These are phyloP conservation scores for Knipowitschia caucasica DNA, from an alignment of 2,797 vertebrate genomes.

Conservation along the genomic window DNA sequence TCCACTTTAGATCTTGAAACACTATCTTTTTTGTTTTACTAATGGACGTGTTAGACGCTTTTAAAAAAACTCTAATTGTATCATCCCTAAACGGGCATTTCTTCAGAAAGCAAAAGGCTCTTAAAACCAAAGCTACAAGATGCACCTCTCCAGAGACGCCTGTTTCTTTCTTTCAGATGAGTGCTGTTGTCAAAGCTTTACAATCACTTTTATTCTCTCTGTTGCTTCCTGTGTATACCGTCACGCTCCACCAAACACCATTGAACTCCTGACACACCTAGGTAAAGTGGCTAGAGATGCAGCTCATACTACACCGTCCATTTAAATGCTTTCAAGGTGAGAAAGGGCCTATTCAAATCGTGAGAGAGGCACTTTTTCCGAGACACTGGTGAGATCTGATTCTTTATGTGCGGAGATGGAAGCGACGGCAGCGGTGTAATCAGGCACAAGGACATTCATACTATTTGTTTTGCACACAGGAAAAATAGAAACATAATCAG, in stretches of 20 bases:
- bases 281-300: slow-evolving; percentile 45
- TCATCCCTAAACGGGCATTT: slow-evolving; percentile 10
- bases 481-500: slow-evolving; percentile 41
- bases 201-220: slow-evolving; percentile 48
- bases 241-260: slow-evolving; percentile 56
- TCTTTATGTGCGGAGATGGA: slow-evolving; percentile 30
- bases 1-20: not conserved
- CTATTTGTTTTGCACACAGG: slow-evolving; percentile 69
- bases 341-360: slow-evolving; percentile 53
- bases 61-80: slow-evolving; percentile 24
- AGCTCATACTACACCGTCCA: slow-evolving; percentile 49
- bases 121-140: slow-evolving; percentile 42
- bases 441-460: slow-evolving; percentile 68
- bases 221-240: slow-evolving; percentile 35
- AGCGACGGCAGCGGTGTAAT: slow-evolving; percentile 55
- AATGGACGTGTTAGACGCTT: not conserved
- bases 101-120: slow-evolving; percentile 32
- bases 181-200: slow-evolving; percentile 54
- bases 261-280: slow-evolving; percentile 61
- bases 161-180: slow-evolving; percentile 23
- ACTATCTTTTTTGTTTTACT: not conserved
- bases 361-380: slow-evolving; percentile 46
- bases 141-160: slow-evolving; percentile 23
- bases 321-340: slow-evolving; percentile 71
- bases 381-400: slow-evolving; percentile 43